Conservation (phyloP, 2,888 invertebrate species). For the Stictocephala bisonia region DNA sequence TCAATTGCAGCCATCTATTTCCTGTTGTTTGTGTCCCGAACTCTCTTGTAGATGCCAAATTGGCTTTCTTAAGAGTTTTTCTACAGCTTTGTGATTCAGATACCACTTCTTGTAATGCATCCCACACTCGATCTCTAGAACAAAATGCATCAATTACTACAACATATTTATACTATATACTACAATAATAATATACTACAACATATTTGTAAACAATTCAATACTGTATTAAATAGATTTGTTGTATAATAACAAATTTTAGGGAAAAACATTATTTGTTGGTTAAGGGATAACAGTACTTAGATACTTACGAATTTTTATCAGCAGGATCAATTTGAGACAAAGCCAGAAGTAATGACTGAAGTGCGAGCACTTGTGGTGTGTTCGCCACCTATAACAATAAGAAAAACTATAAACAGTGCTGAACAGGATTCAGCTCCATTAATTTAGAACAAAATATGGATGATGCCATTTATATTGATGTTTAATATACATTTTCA, state of each 20-base stretch:
- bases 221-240: neutral
- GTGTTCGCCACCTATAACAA: slow-evolving; percentile 56
- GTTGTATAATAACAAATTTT: no score
- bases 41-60: slow-evolving; percentile 37
- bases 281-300: neutral
- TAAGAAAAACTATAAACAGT: neutral
- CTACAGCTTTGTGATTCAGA: slow-evolving; percentile 36
- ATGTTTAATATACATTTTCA: no score
- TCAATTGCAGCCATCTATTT: slow-evolving; percentile 9
- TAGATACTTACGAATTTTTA: slow-evolving; percentile 54
- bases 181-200: neutral
- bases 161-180: neutral
- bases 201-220: neutral
- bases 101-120: slow-evolving; percentile 55
- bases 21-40: slow-evolving; percentile 40
- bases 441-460: no score
- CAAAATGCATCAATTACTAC: no score
- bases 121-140: slow-evolving; percentile 57
- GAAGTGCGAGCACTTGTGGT: slow-evolving; percentile 58
- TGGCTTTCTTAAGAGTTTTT: neutral
- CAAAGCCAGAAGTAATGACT: slow-evolving; percentile 58
- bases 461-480: no score
- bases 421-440: neutral
- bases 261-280: no score
- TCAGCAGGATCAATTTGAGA: slow-evolving; percentile 55